Base-by-base conservation (phyloP, 2,113 vertebrate genomes). In the Ameiurus melas region DNA sequence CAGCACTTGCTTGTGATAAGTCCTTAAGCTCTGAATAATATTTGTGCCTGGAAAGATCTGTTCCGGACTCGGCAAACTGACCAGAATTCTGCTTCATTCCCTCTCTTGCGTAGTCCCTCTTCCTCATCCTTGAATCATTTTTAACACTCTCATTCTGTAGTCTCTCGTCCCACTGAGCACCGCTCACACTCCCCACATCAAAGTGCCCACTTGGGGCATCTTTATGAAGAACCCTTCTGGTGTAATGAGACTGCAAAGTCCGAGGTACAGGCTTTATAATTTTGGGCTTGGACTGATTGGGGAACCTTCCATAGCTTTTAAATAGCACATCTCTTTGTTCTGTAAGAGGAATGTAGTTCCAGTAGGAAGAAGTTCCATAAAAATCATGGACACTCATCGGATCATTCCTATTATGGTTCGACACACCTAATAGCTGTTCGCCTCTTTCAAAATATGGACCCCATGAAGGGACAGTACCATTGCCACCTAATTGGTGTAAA, bases 81-180 rank as follows among this genome's bases (percentile, higher is more conserved):
- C 79, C 55, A 43, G 85, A 60, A 79, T 68, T 79, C 43, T 85
- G 77, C 16, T 51, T 90, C 20, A 47, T 43, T 19, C 20, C 47
- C 9, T 80, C 70, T 58, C 13, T 81, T 57, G 36, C 53, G n/a
- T 86, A 88, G 30, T 83, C n/a, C 51, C 78, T 87, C 66, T 85
- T 92, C 82, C 83, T 92, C 33, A 90, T 90, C 68, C 85, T 93
- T 85, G 85, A 58, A 60, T 64, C 58, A 9, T 51, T 84, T 58
- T 60, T 66, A 27, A 30, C 80, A 12, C 84, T 83, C 39, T 90
- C 70, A 68, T 64, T 70, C 4, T 87, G 58, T 39, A 81, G 83
- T 62, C 53, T 77, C 17, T 71, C 70, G 22, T 87, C 57, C 83
- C 83, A 87, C 22, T 85, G 66, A 66, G 33, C 51, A 80, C 17